Percentiles rank a stretch among this genome's conserved stretches.
Evolutionary conservation across 1,140 invertebrate species (phyloP).

Genomic region (Scaptomyza graminum): DNA sequence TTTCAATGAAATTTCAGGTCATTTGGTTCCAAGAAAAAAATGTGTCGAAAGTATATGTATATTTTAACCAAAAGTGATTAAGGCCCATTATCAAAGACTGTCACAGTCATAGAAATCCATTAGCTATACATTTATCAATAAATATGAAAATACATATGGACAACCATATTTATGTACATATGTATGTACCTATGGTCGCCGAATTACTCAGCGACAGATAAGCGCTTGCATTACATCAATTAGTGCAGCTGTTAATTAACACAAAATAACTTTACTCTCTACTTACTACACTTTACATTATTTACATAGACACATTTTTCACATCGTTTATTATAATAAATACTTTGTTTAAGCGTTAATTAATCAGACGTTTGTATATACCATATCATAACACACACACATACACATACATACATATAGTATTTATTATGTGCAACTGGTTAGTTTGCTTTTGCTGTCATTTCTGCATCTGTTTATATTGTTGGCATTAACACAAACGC

Average conservation of each 20-base stretch:
- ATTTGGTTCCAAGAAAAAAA: too few species aligned
- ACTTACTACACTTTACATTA: constrained; percentile 33
- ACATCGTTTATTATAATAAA: constrained; percentile 4
- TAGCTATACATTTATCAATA: constrained; percentile 1
- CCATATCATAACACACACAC: constrained; percentile 10
- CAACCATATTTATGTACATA: constrained; percentile 3
- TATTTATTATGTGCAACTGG: constrained; percentile 39
- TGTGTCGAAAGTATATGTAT: too few species aligned
- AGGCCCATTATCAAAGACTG: not conserved
- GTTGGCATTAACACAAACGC: constrained; percentile 7
- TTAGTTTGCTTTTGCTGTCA: constrained; percentile 10
- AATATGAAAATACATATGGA: not conserved
- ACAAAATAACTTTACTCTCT: not conserved
- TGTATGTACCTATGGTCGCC: not conserved
- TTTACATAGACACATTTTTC: constrained; percentile 20
- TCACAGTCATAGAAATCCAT: too few species aligned
- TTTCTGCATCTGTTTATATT: constrained; percentile 9
- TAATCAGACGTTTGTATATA: constrained; percentile 35
- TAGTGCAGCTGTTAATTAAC: not conserved
- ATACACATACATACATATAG: constrained; percentile 27
- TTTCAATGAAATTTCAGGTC: too few species aligned
- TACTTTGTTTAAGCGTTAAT: constrained; percentile 20
- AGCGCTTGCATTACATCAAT: not conserved
- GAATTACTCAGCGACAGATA: constrained; percentile 17
- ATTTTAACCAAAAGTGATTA: too few species aligned